These are phyloP conservation scores for Falco biarmicus DNA, from an alignment of 2,797 vertebrate species.

Conservation along the genomic window DNA sequence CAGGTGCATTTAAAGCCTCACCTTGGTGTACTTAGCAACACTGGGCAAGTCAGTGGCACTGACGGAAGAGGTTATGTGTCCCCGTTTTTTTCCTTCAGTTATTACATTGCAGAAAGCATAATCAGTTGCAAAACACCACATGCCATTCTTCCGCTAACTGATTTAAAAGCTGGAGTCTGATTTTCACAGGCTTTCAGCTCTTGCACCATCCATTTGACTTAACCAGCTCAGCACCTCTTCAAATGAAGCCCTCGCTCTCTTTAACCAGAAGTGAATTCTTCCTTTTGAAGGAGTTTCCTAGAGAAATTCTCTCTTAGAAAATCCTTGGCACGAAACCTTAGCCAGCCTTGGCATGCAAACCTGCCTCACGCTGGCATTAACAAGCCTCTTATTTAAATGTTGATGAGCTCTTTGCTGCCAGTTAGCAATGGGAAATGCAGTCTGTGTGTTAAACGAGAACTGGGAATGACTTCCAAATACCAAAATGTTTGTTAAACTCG, in stretches of 20 bases:
- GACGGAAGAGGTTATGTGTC: background rate
- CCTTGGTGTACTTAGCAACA: background rate
- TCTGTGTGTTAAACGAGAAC: conserved; percentile 80
- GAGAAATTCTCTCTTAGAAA: conserved; percentile 83
- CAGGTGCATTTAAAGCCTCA: conserved; percentile 13
- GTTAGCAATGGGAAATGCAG: conserved; percentile 81
- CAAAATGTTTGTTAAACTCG: conserved; percentile 77
- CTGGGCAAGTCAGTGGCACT: background rate
- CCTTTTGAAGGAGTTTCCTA: conserved; percentile 82
- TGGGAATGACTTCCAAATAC: conserved; percentile 76
- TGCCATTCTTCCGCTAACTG: conserved; percentile 55
- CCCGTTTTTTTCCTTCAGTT: background rate
- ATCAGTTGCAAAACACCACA: conserved; percentile 35
- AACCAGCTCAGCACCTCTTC: conserved; percentile 64
- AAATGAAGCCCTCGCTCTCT: conserved; percentile 39
- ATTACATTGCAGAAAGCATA: conserved; percentile 24
- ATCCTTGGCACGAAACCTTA: conserved; percentile 80
- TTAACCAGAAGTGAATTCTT: conserved; percentile 70
- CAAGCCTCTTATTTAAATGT: conserved; percentile 83
- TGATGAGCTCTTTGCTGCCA: conserved; percentile 81
- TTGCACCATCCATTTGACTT: conserved; percentile 54
- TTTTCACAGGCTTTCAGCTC: conserved; percentile 59
- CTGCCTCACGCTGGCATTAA: conserved; percentile 80
- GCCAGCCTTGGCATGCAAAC: conserved; percentile 80
- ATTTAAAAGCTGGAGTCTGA: conserved; percentile 47